Base-by-base conservation (phyloP, 2,797 vertebrate genomes). In the Siniperca undulata region DNA sequence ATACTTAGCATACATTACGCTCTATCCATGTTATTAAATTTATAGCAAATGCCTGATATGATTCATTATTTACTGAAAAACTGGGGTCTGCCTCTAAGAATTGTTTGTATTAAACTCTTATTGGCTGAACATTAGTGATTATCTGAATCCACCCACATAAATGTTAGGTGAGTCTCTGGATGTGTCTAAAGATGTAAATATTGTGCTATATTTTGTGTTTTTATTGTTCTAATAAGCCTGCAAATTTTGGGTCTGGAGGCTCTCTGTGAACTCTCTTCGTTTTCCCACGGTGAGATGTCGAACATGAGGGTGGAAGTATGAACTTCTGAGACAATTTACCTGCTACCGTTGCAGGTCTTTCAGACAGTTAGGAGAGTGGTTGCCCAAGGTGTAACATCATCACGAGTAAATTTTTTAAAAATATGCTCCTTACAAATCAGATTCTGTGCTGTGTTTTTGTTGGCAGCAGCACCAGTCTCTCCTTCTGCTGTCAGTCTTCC, bases 161-260 rank as follows among this genome's bases (percentile, higher is more conserved):
- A 70, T 55, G 27, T 58, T n/a, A 42, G 13, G 3, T 44, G 68
- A 53, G 19, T 55, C 8, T 61, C 10, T 59, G 44, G 27, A 65
- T 62, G 19, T 52, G 62, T 30, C 48, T 72, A 74, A 71, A 82
- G 80, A 50, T 90, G 86, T 93, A 86, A 73, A 89, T 90, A 86
- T 82, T 83, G 14, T 80, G 30, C 14, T 44, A 2, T 67, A 36
- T 59, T 62, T 71, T 36, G 8, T 62, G 24, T 58, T 46, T 66
- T 62, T 77, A 22, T 73, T 74, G 55, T 78, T 68, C 40, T 30
- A 24, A 36, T 38, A 7, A 59, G 58, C 17, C 27, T 78, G n/a
- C 6, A 72, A 24, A 42, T 22, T 27, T 0, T 17, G 36, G 4
- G 34, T 81, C 34, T 20, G 19, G 40, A 58, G 48, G 14, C 38